Evolutionary conservation across 2,797 vertebrate genomes (phyloP).

Genomic region (Salmo trutta): DNA sequence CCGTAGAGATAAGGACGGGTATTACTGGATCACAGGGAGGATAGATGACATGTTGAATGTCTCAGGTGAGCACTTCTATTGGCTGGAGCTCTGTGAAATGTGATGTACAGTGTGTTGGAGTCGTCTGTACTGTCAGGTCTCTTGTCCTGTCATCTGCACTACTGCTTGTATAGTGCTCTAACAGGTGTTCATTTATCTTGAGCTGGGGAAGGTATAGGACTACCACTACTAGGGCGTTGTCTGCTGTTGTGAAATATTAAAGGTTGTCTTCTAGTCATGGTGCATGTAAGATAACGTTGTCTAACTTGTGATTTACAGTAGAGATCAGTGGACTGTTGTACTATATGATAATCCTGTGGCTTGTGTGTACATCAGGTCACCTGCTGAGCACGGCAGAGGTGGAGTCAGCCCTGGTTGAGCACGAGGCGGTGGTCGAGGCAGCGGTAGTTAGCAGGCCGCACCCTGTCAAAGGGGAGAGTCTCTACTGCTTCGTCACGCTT

Average conservation of each 20-base stretch:
- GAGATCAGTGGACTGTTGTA: no score
- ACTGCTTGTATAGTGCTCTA: no score
- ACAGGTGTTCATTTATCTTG: no score
- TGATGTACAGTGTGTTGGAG: not conserved
- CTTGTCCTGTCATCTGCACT: not conserved
- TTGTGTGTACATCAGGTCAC: constrained; percentile 78
- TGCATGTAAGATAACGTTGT: no score
- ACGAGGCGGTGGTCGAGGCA: constrained; percentile 82
- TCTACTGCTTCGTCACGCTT: constrained; percentile 96
- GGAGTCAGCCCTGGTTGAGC: constrained; percentile 91
- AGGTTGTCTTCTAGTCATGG: no score
- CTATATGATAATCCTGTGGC: no score
- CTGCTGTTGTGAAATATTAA: no score
- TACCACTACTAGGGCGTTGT: no score
- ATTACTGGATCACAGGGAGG: constrained; percentile 97
- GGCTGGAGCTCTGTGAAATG: not conserved
- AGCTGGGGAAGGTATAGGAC: no score
- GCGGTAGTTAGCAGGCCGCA: constrained; percentile 91
- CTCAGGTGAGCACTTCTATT: constrained; percentile 72
- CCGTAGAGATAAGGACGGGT: constrained; percentile 92
- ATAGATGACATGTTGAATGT: constrained; percentile 98
- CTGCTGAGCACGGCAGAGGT: constrained; percentile 93
- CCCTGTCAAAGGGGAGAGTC: constrained; percentile 91
- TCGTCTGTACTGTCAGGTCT: not conserved
- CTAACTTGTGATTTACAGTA: no score